phyloP scores from a whole-genome alignment of 2,888 invertebrate genomes.

The Ceraclea dissimilis region DNA sequence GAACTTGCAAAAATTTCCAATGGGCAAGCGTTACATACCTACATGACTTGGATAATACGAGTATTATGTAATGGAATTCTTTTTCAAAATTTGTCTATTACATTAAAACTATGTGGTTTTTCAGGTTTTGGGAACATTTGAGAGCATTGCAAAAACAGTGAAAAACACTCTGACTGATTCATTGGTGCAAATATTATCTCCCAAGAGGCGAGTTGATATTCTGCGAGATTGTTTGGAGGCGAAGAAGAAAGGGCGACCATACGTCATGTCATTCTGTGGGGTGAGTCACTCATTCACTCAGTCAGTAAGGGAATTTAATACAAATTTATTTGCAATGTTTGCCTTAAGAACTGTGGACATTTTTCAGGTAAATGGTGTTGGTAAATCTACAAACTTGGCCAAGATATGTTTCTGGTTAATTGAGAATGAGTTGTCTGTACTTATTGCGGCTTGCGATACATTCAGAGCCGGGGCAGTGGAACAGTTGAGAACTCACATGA shows the following conservation, averaged over 20 bases:
- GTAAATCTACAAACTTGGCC: constrained; percentile 97
- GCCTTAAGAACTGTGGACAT: neutral
- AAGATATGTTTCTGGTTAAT: constrained; percentile 99
- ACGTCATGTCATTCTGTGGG: constrained; percentile 94
- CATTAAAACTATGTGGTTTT: too few species aligned
- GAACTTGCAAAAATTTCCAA: too few species aligned
- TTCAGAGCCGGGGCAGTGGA: constrained; percentile 99
- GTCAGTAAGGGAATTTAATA: too few species aligned
- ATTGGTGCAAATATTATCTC: constrained; percentile 88
- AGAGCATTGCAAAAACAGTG: constrained; percentile 82
- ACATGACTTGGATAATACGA: too few species aligned
- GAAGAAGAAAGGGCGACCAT: constrained; percentile 76
- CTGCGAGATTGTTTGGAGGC: constrained; percentile 92
- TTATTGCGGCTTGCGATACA: constrained; percentile 98
- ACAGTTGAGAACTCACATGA: constrained; percentile 90
- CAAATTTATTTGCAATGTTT: neutral
- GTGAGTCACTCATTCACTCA: constrained; percentile 45
- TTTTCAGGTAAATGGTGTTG: constrained; percentile 81
- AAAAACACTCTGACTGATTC: constrained; percentile 84
- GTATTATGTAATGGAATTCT: too few species aligned
- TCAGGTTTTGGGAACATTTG: constrained; percentile 85
- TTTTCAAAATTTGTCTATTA: too few species aligned
- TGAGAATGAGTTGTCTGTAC: constrained; percentile 90
- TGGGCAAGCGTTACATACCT: too few species aligned
- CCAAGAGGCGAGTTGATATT: constrained; percentile 91